These are phyloP conservation scores for Melanotaenia boesemani DNA, from an alignment of 2,797 vertebrate genomes.

Conservation along the genomic window DNA sequence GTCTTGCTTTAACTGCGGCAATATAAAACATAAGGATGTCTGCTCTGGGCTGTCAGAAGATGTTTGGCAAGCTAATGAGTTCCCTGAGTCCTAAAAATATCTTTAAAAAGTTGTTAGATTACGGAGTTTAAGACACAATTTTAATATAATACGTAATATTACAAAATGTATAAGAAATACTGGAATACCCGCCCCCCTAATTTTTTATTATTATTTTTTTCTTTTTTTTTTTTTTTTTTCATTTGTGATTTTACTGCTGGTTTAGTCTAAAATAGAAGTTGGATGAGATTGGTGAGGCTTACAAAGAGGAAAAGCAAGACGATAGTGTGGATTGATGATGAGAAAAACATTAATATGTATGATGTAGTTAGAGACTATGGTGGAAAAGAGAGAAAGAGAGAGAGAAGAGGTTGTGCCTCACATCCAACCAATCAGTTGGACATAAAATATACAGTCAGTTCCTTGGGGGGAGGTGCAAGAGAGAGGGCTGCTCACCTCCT, in stretches of 20 bases:
- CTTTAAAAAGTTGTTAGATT: background rate
- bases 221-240: too few relatives aligned
- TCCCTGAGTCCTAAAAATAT: background rate
- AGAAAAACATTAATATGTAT: background rate
- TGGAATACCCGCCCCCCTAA: too few relatives aligned
- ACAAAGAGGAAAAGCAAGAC: background rate
- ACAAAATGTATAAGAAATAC: background rate
- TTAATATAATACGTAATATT: too few relatives aligned
- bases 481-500: slow-evolving; percentile 36
- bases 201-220: too few relatives aligned
- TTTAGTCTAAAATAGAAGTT: background rate
- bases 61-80: slow-evolving; percentile 22
- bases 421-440: slow-evolving; percentile 24
- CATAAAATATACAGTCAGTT: slow-evolving; percentile 58
- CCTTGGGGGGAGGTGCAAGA: slow-evolving; percentile 22
- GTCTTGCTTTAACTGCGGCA: background rate
- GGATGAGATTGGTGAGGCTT: background rate
- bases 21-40: background rate
- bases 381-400: background rate
- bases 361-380: background rate
- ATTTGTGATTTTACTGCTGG: too few relatives aligned
- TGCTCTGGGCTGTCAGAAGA: slow-evolving; percentile 3
- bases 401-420: slow-evolving; percentile 13
- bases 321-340: slow-evolving; percentile 3
- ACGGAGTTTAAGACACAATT: background rate